Percentiles rank a stretch among this genome's conserved stretches.
These are phyloP conservation scores for Cichladusa arquata DNA, from an alignment of 2,113 vertebrate genomes.

Conservation along the genomic window DNA sequence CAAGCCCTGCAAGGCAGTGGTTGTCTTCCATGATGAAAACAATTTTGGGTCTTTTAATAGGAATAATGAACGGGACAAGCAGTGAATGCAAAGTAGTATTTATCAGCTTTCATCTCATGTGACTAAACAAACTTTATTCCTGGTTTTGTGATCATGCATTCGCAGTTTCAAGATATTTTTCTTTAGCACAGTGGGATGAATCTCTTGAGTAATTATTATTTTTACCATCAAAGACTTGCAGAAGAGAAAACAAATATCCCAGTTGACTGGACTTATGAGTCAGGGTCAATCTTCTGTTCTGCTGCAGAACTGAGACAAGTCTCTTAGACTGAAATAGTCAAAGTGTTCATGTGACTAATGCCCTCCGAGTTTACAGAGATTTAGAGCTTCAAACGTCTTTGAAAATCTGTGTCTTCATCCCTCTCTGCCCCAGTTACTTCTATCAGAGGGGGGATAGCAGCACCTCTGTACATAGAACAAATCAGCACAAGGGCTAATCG, in stretches of 20 bases:
- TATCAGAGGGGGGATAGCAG: not conserved
- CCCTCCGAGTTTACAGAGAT: not conserved
- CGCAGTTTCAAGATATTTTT: not conserved
- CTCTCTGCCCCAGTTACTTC: not conserved
- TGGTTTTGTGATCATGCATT: not conserved
- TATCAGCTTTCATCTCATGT: slow-evolving; percentile 15
- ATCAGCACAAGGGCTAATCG: not conserved
- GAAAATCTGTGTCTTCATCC: not conserved
- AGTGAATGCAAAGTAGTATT: slow-evolving; percentile 27
- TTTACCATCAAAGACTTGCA: not conserved
- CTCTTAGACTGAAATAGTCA: not conserved
- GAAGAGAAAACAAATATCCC: not conserved
- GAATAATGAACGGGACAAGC: not conserved
- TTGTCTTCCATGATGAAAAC: not conserved
- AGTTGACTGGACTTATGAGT: not conserved
- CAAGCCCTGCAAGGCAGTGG: not conserved
- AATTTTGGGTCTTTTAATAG: not conserved
- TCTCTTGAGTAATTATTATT: not conserved
- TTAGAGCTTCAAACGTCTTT: not conserved
- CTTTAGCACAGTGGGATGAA: not conserved
- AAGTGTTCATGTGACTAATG: not conserved
- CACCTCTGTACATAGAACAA: not conserved
- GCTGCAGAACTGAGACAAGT: not conserved
- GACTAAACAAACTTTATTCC: slow-evolving; percentile 23
- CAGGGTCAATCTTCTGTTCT: not conserved